A percentile compares a stretch with the other conserved stretches of the same genome.
These are phyloP conservation scores for Panthera uncia DNA, from an alignment of 2,113 vertebrate genomes.

Conservation along the genomic window DNA sequence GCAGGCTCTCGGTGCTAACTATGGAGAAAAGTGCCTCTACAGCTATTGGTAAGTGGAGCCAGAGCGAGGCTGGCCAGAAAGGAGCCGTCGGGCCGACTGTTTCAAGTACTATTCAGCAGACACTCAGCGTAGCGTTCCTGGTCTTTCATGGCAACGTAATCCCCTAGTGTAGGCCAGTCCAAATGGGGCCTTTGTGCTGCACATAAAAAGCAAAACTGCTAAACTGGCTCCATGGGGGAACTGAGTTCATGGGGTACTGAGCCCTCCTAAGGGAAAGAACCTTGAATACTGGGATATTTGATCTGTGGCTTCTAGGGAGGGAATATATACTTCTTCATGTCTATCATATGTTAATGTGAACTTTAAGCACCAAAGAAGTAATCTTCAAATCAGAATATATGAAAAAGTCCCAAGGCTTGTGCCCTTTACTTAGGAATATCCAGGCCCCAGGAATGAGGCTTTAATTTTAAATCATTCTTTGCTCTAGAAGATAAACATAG, in stretches of 20 bases:
- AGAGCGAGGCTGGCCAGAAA: neutral
- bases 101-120: neutral
- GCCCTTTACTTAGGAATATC: constrained; percentile 73
- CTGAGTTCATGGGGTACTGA: neutral
- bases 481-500: constrained; percentile 71
- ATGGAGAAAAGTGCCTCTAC: constrained; percentile 99
- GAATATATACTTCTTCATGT: constrained; percentile 42
- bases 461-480: constrained; percentile 73
- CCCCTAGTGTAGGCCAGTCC: neutral
- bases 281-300: constrained; percentile 42
- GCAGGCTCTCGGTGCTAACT: constrained; percentile 90
- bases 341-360: constrained; percentile 80
- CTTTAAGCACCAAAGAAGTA: constrained; percentile 77
- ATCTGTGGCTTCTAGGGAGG: constrained; percentile 59
- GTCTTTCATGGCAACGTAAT: neutral
- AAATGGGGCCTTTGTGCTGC: neutral
- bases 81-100: no score
- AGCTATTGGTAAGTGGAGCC: constrained; percentile 93
- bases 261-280: neutral
- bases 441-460: constrained; percentile 57
- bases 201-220: neutral
- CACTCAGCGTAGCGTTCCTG: neutral
- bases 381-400: constrained; percentile 66
- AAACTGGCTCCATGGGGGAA: neutral
- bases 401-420: constrained; percentile 42